Conservation (phyloP, 2,113 vertebrate genomes). For the Diglossa brunneiventris region DNA sequence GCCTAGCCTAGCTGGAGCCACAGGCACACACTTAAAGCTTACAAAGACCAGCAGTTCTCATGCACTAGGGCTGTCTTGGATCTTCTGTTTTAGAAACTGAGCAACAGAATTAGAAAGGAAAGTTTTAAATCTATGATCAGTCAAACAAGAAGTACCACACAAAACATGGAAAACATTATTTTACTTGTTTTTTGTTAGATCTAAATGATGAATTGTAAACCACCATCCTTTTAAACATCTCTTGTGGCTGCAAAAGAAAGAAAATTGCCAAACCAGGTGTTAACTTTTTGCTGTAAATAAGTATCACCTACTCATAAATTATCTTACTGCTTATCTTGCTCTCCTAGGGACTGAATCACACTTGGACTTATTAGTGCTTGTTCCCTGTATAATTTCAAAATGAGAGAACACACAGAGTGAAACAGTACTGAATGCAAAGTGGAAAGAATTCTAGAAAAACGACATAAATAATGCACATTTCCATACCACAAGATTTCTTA, state of each 20-base stretch:
- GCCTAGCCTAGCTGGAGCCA: not conserved
- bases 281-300: constrained; percentile 12
- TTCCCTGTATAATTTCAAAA: not conserved
- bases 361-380: not conserved
- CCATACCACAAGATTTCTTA: not conserved
- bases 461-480: not conserved
- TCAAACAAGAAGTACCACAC: constrained; percentile 30
- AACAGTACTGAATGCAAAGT: not conserved
- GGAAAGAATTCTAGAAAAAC: not conserved
- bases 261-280: constrained; percentile 42
- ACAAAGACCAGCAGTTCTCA: not conserved
- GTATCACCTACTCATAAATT: not conserved
- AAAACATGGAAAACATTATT: constrained; percentile 16
- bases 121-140: not conserved
- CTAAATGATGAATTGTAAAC: constrained; percentile 97
- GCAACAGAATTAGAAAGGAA: not conserved
- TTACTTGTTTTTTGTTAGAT: constrained; percentile 88
- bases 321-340: not conserved
- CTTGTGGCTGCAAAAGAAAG: constrained; percentile 87
- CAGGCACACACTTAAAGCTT: not conserved
- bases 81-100: not conserved
- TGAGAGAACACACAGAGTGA: not conserved
- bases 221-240: constrained; percentile 99
- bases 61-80: constrained; percentile 5
- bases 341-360: not conserved